These are phyloP conservation scores for Achlya flavicornis DNA, from an alignment of 2,888 invertebrate species.

Conservation along the genomic window DNA sequence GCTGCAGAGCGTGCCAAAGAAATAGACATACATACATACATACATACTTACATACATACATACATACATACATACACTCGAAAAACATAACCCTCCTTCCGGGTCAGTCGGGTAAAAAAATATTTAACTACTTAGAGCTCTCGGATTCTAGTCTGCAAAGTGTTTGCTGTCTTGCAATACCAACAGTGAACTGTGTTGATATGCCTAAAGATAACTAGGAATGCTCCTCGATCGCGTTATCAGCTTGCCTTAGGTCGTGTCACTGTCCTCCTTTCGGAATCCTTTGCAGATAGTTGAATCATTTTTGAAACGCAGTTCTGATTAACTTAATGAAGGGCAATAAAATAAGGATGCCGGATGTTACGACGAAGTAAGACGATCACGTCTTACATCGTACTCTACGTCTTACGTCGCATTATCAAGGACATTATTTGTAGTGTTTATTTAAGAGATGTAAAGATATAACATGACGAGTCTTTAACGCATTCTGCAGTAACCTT, in stretches of 20 bases:
- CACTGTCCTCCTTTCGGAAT: conserved; percentile 65
- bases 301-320: conserved; percentile 24
- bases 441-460: too few relatives aligned
- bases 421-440: not conserved
- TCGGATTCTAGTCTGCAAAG: conserved; percentile 22
- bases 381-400: not conserved
- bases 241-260: conserved; percentile 70
- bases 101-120: too few relatives aligned
- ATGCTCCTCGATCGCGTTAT: conserved; percentile 69
- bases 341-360: not conserved
- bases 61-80: too few relatives aligned
- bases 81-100: too few relatives aligned
- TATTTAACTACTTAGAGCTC: conserved; percentile 30
- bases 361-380: too few relatives aligned
- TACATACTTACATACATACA: too few relatives aligned
- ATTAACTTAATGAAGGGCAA: not conserved
- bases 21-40: too few relatives aligned
- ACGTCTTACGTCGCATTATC: not conserved
- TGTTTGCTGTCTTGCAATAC: conserved; percentile 50
- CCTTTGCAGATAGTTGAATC: conserved; percentile 46
- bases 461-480: not conserved
- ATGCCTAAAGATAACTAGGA: conserved; percentile 56
- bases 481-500: not conserved
- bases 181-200: conserved; percentile 52
- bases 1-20: too few relatives aligned